Evolutionary conservation across 2,113 vertebrate species (phyloP), one percentile per base, ranked within the genome.

Genomic region (Oncorhynchus masou): DNA sequence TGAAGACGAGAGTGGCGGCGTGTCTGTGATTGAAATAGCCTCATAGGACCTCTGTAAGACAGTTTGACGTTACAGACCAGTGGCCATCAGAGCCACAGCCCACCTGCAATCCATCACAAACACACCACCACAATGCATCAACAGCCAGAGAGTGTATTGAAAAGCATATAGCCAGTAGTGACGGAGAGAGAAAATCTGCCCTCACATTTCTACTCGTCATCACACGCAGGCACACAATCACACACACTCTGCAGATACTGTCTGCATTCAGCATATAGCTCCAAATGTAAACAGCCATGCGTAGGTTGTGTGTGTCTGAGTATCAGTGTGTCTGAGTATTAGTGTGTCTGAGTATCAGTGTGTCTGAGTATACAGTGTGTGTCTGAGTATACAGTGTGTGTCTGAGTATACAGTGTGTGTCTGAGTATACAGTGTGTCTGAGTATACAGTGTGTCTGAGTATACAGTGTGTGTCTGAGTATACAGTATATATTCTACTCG

Each of bases 41-140:
- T 85, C 69, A 82, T 13, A 6, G 31, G 77, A 68, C 76, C 74
- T 87, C 73, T 81, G 78, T 74, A 83, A 85, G 89, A 90, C 81
- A 84, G 81, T 66, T 84, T 83, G 79, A 85, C 78, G 78, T 83
- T 81, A 84, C 59, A 78, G 83, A 85, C 70, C 74, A 70, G n/a
- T 76, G 81, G 73, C 83, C 39, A 39, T 39, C 39, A 39, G 39
- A 39, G 39, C 39, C 62, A 73, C 68, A 68, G 75, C 73, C 78
- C 59, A 54, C 78, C 72, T 77, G 80, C 78, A 79, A 83, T 87
- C 79, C 73, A 87, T 87, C 86, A 85, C 75, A 80, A 83, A 74
- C 59, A 62, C 71, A 78, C 57, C 71, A 68, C 80, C 24, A 45
- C 69, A 74, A 69, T 67, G 72, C 59, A 74, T 69, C 74, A 60